Conservation (phyloP, 92 coral and sea anemone species). For the Epizoanthus ramosus region DNA sequence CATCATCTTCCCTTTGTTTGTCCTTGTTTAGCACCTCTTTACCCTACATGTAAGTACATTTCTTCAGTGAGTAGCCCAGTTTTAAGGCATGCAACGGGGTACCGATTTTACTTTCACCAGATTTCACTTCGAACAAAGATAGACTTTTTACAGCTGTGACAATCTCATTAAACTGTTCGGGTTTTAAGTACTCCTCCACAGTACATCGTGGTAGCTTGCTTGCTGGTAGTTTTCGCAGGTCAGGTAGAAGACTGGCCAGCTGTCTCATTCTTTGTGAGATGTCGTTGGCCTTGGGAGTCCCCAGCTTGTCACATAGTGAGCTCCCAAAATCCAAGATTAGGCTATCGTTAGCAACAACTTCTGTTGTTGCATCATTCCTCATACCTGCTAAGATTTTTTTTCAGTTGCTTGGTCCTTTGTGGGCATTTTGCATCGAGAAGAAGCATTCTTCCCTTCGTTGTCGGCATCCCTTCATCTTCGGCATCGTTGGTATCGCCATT, state of each 20-base stretch:
- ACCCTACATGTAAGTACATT: slow-evolving; percentile 40
- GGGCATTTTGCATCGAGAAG: background rate
- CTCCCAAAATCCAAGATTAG: too few species aligned
- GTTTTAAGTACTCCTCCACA: slow-evolving; percentile 41
- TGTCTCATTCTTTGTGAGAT: slow-evolving; percentile 57
- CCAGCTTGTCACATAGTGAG: slow-evolving; percentile 11
- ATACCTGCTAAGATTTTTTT: background rate
- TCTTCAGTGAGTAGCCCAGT: slow-evolving; percentile 42
- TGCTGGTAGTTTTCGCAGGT: background rate
- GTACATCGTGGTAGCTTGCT: background rate
- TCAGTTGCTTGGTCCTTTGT: background rate
- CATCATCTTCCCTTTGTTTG: slow-evolving; percentile 5
- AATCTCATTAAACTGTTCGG: slow-evolving; percentile 43
- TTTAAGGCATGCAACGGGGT: slow-evolving; percentile 21
- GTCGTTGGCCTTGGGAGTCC: slow-evolving; percentile 19
- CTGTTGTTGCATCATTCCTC: background rate
- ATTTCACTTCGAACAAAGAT: background rate
- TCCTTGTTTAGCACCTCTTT: slow-evolving; percentile 46
- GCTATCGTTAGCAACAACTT: background rate
- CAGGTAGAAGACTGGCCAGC: slow-evolving; percentile 41
- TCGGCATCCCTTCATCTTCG: background rate
- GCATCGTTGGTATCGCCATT: background rate
- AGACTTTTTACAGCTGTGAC: slow-evolving; percentile 34
- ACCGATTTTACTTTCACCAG: slow-evolving; percentile 13
- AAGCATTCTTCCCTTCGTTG: background rate